Conservation (phyloP, 2,113 vertebrate genomes). For the Limanda limanda region DNA sequence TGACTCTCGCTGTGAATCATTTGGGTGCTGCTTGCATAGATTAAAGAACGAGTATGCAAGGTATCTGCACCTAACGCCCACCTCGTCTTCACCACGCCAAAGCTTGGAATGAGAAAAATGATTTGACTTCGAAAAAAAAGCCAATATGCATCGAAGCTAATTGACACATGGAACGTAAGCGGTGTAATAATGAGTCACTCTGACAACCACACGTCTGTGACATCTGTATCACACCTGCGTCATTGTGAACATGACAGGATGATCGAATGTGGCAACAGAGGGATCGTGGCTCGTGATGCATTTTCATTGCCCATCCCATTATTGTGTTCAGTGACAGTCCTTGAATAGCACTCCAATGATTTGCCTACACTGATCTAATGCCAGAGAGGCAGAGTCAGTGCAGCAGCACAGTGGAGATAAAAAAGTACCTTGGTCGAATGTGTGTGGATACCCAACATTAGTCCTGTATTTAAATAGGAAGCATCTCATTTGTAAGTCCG, state of each 20-base stretch:
- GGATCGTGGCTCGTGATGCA: neutral
- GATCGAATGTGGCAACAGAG: constrained; percentile 1
- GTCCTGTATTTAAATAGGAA: too few species aligned
- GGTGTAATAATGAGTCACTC: neutral
- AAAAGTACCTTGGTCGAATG: neutral
- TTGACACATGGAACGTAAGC: neutral
- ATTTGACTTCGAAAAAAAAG: neutral
- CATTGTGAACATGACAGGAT: neutral
- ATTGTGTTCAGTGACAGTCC: constrained; percentile 16
- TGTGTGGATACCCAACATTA: neutral
- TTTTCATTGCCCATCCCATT: constrained; percentile 27
- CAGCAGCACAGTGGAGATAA: neutral
- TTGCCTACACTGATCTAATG: neutral
- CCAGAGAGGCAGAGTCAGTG: neutral
- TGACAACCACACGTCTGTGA: too few species aligned
- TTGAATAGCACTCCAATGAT: constrained; percentile 5
- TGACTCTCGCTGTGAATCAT: constrained; percentile 68
- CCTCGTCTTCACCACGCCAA: constrained; percentile 54
- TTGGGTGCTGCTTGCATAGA: constrained; percentile 46
- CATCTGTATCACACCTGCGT: neutral
- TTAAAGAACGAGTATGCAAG: constrained; percentile 70
- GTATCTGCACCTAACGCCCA: constrained; percentile 59
- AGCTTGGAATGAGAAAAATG: constrained; percentile 67
- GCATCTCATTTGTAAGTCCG: neutral
- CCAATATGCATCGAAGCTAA: neutral